Percentiles rank a stretch among this genome's conserved stretches.
Conservation (phyloP, 2,888 invertebrate species). For the Odontocolon sp. region DNA sequence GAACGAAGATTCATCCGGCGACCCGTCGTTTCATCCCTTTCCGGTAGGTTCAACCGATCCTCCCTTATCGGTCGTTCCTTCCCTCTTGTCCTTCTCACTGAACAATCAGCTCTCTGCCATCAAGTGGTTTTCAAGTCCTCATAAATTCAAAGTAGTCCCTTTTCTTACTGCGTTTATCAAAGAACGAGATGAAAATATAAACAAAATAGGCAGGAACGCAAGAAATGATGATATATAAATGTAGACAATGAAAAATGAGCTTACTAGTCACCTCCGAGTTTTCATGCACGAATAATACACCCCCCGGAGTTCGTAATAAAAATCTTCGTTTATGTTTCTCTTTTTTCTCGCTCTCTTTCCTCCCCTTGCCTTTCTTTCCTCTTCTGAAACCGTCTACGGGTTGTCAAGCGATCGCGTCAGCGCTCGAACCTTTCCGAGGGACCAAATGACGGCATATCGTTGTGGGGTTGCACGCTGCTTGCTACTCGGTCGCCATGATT, state of each 20-base stretch:
- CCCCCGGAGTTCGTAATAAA: constrained; percentile 23
- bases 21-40: constrained; percentile 25
- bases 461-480: constrained; percentile 8
- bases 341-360: constrained; percentile 14
- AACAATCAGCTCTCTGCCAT: background rate
- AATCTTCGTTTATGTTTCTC: constrained; percentile 53
- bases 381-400: background rate
- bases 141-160: constrained; percentile 14
- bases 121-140: constrained; percentile 4
- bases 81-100: constrained; percentile 22
- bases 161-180: background rate
- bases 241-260: constrained; percentile 31
- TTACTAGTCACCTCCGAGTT: background rate
- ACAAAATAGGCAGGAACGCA: background rate
- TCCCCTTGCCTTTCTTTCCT: background rate
- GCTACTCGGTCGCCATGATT: constrained; percentile 42
- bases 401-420: constrained; percentile 31
- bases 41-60: constrained; percentile 10
- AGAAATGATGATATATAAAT: constrained; percentile 11
- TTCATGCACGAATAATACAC: constrained; percentile 6
- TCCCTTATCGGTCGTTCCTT: background rate
- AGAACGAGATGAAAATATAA: background rate
- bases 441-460: background rate
- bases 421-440: background rate
- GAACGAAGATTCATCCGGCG: constrained; percentile 69